phyloP scores from a whole-genome alignment of 35 echinoderm and acorn worm genomes.

The Chiridota heheva region DNA sequence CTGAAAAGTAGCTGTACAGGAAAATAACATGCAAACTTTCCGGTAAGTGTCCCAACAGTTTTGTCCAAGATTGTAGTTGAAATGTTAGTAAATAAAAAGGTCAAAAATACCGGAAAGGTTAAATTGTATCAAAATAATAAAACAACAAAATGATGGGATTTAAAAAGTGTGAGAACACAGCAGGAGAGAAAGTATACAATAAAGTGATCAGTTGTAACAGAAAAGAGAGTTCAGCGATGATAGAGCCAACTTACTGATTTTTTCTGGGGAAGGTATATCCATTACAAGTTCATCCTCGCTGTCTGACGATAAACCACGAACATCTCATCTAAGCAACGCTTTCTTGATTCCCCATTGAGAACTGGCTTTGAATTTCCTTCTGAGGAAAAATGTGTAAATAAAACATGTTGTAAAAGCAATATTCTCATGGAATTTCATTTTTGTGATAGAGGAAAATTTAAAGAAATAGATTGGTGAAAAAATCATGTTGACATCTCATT shows the following conservation, averaged over 20 bases:
- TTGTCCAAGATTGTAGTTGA: too few species aligned
- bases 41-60: too few species aligned
- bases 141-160: not conserved
- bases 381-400: not conserved
- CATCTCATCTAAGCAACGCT: conserved; percentile 71
- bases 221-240: not conserved
- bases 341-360: conserved; percentile 37
- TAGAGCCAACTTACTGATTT: not conserved
- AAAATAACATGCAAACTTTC: too few species aligned
- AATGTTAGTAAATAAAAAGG: not conserved
- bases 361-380: not conserved
- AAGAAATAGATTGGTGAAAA: too few species aligned
- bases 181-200: conserved; percentile 3
- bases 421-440: not conserved
- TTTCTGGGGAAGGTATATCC: conserved; percentile 66
- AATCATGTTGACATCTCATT: too few species aligned
- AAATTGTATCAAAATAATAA: conserved; percentile 3
- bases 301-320: conserved; percentile 79
- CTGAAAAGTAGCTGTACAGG: too few species aligned
- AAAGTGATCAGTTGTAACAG: not conserved
- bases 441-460: not conserved
- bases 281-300: conserved; percentile 92
- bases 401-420: not conserved
- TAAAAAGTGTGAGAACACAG: not conserved
- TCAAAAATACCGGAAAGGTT: not conserved